Evolutionary conservation across 2,113 vertebrate species (phyloP), one percentile per base, ranked within the genome.

Genomic region (Sapajus apella): DNA sequence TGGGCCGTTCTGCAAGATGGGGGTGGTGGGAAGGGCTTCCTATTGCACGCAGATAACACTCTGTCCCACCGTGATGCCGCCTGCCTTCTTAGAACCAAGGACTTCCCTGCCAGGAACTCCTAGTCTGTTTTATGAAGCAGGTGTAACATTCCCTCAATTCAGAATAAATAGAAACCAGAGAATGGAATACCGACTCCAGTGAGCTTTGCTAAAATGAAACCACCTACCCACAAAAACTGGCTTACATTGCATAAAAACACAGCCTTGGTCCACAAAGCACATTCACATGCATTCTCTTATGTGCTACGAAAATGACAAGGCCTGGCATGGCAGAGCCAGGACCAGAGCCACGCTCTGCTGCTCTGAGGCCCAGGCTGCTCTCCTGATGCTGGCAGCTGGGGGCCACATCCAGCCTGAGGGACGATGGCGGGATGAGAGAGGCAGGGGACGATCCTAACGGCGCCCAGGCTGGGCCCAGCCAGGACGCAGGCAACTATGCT

Each of bases 221-320:
- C 40, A 68, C 66, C n/a, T 32, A 68, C 66, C 32, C 35, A 32
- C 66, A 32, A n/a, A 18, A 35, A 70, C 16, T 2, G 6, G 43
- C 45, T 25, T 37, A 17, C 8, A 0, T 11, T 4, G 0, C 82
- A 55, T 37, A 11, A 30, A 21, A 58, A 7, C 4, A 12, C 10
- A 21, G 21, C 10, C 16, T 27, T 37, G 40, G 37, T 81, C 23
- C 30, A 55, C 47, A n/a, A 35, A 21, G 32, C 14, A 7, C 3
- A 1, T 3, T 13, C 61, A 0, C 0, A 1, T 0, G 0, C 1
- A 0, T 2, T 3, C 35, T 40, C 37, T 5, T 12, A 21, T 9
- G 21, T 20, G 32, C 66, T 12, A 32, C 3, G 30, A 17, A 61
- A 47, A 40, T 0, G 17, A 30, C 14, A 66, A 23, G 12, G 25